Base-by-base conservation (phyloP, 2,888 invertebrate genomes). In the Megamerina dolium region DNA sequence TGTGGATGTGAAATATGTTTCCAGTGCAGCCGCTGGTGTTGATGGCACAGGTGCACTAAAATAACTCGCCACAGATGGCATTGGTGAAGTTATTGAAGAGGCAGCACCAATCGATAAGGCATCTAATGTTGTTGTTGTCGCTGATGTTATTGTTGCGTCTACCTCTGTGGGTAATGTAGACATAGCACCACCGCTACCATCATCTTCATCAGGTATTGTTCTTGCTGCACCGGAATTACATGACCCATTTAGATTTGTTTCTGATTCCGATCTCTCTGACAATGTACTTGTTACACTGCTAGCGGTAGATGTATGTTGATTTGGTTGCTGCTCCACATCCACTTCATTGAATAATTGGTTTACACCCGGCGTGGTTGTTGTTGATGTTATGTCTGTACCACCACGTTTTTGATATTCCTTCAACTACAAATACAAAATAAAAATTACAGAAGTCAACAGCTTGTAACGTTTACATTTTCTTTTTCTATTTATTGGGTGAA, bases 321-420 rank as follows among this genome's bases (percentile, higher is more conserved):
- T 35, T 40, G 27, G 55, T 13, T 35, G 29, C 17, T 29, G 13
- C 23, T n/a, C 33, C 18, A 18, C 17, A n/a, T 19, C 27, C n/a
- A n/a, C 21, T 12, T 6, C 20, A 30, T 27, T n/a, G n/a, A n/a
- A n/a, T n/a, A n/a, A n/a, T n/a, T n/a, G n/a, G n/a, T n/a, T n/a
- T 39, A 21, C 20, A 14, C 10, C n/a, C 30, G 2, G 14, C 18
- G 17, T 18, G 5, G 16, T 30, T 9, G 43, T 21, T 20, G 39
- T 9, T 26, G 39, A 18, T 16, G 36, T 32, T n/a, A n/a, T n/a
- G 10, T 36, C 27, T 19, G 31, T 27, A 10, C 33, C 41, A 35
- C 45, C 46, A 37, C 55, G 64, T 50, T 62, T 62, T 49, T 65
- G 63, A 46, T 66, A 66, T 50, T 66, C 66, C 49, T 61, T 65